phyloP scores from a whole-genome alignment of 2,797 vertebrate species.

The Apodemus agrarius region DNA sequence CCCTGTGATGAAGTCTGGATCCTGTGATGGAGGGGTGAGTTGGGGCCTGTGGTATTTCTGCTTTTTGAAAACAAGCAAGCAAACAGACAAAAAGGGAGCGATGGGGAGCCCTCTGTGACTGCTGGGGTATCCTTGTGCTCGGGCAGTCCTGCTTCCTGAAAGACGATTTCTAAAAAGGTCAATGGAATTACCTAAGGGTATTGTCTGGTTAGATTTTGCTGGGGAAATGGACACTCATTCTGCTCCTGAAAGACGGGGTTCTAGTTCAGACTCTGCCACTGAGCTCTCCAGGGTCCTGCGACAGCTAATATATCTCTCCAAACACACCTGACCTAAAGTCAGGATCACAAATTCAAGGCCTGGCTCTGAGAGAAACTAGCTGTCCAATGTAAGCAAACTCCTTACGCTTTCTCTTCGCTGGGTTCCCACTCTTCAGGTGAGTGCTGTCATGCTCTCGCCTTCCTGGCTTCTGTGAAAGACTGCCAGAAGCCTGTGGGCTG shows the following conservation, averaged over 20 bases:
- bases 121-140: accelerated
- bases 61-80: background rate
- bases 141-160: background rate
- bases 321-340: background rate
- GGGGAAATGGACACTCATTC: background rate
- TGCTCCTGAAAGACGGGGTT: conserved; percentile 1
- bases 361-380: background rate
- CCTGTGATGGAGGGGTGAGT: background rate
- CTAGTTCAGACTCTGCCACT: background rate
- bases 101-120: background rate
- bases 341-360: background rate
- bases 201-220: background rate
- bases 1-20: background rate
- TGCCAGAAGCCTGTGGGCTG: background rate
- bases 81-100: background rate
- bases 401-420: background rate
- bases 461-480: background rate
- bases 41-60: background rate
- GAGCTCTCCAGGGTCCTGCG: background rate
- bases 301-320: background rate
- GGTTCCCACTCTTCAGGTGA: background rate
- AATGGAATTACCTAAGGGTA: background rate
- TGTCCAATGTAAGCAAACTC: background rate
- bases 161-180: background rate
- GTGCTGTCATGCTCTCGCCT: background rate